Evolutionary conservation across 2,113 vertebrate genomes (phyloP), one percentile per base, ranked within the genome.

Genomic region (Podarcis raffonei): DNA sequence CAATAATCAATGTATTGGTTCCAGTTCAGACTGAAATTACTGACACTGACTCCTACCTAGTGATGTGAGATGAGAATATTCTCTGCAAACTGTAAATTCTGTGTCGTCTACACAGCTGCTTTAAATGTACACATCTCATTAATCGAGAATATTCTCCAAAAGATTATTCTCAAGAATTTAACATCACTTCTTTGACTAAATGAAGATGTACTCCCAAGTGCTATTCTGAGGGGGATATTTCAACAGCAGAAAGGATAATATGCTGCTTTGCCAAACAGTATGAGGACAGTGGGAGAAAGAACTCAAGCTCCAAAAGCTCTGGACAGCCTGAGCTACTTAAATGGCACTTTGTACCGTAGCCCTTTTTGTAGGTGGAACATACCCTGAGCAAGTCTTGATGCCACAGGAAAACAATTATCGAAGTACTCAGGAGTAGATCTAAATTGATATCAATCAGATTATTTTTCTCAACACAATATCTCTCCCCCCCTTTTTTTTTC

Each of bases 381-480:
- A 18, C n/a, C 59, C 53, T 81, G 79, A 27, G 39, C 66, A 20
- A 53, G 15, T 37, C 37, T 68, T 16, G 32, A 25, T 85, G 82
- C 80, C 89, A 69, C 81, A 48, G 68, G 90, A 83, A 86, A 22
- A 30, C 85, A 87, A 27, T 87, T 87, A 92, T 90, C 81, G 18
- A n/a, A 30, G 87, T 86, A 93, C 84, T 93, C 92, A 75, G 71
- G 90, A 93, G 82, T 89, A 85, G 2, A 94, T 87, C 79, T 92
- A 92, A 95, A 92, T 93, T 88, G 79, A 94, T 48, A 94, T 94
- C 89, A 86, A 94, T 91, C 86, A 94, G 89, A 94, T 82, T 88
- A 90, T 85, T 92, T 83, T 92, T 92, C 79, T 94, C 91, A 94
- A 83, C 39, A 72, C 68, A 48, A 88, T 9, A 18, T 89, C 83